Evolutionary conservation across 1,140 invertebrate genomes (phyloP).

Genomic region (Heliconius melpomene): DNA sequence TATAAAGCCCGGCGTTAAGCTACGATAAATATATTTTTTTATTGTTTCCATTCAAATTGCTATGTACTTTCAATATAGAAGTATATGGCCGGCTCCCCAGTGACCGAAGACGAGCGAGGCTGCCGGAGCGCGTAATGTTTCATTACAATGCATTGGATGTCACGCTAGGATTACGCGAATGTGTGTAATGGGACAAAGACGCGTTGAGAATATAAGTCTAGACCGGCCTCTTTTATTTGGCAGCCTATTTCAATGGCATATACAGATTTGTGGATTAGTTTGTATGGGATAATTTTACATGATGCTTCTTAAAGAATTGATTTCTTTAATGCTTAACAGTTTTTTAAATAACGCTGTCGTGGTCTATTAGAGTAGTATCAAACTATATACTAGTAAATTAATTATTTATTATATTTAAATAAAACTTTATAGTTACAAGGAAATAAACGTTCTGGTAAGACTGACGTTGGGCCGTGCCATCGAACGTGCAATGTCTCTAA

Average conservation of each 20-base stretch:
- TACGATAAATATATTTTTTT: no score
- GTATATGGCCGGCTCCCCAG: slow-evolving; percentile 16
- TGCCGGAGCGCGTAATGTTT: slow-evolving; percentile 27
- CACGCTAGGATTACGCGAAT: slow-evolving; percentile 23
- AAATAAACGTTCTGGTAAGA: no score
- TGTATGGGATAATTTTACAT: not conserved
- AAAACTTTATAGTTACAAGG: no score
- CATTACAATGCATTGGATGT: slow-evolving; percentile 33
- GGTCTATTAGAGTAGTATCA: no score
- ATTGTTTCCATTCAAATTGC: not conserved
- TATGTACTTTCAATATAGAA: not conserved
- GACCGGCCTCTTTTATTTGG: not conserved
- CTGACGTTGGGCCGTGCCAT: no score
- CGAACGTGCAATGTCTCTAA: no score
- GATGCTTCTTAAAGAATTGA: not conserved
- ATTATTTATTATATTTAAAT: no score
- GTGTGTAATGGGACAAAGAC: slow-evolving; percentile 28
- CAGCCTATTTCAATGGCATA: not conserved
- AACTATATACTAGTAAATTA: no score
- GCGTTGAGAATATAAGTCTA: slow-evolving; percentile 25
- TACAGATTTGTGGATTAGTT: not conserved
- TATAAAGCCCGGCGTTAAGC: no score
- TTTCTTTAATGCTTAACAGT: no score
- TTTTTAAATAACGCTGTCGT: no score
- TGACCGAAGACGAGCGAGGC: slow-evolving; percentile 18